Evolutionary conservation across 1,140 invertebrate genomes (phyloP), one percentile per base, ranked within the genome.

Genomic region (Mya arenaria): DNA sequence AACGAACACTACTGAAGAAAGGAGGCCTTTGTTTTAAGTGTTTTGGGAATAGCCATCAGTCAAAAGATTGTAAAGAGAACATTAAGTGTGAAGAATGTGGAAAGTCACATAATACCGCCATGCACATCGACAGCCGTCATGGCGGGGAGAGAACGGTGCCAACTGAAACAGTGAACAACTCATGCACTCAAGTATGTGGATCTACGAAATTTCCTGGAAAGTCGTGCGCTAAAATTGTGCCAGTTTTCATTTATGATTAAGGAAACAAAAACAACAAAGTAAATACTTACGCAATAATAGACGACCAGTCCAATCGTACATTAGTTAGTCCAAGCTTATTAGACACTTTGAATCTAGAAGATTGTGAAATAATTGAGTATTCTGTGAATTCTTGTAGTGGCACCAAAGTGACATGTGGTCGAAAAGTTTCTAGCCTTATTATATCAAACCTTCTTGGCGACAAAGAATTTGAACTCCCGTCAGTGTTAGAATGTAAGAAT

Each of bases 21-120:
- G 39, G 19, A n/a, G 39, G 39, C 19, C n/a, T 68, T 10, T 68
- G 65, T 37, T 68, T 68, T 37, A 68, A 68, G 39, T 68, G 65
- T 28, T 37, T 34, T 34, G 37, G 19, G n/a, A 1, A 23, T 19
- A 34, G 19, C 23, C 65, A 68, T 34, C 19, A 19, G 19, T 34
- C 65, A 68, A 34, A 28, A 19, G 28, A 37, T 17, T 68, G 65
- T 28, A 13, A 34, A 23, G 13, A 37, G 39, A 41, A 1, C 37
- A 41, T 68, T 68, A 5, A 32, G 28, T 68, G 6, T 68, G 37
- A 34, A 13, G 19, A 13, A 19, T 68, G 65, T 68, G 37, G 37
- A 19, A 68, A 19, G 37, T 36, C 4, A 36, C n/a, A 23, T 19
- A 37, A 25, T 15, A n/a, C 65, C 32, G n/a, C 39, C 23, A 25